Percentiles rank a stretch among this genome's conserved stretches.
These are phyloP conservation scores for Mycalesis mineus DNA, from an alignment of 2,888 invertebrate species.

Conservation along the genomic window DNA sequence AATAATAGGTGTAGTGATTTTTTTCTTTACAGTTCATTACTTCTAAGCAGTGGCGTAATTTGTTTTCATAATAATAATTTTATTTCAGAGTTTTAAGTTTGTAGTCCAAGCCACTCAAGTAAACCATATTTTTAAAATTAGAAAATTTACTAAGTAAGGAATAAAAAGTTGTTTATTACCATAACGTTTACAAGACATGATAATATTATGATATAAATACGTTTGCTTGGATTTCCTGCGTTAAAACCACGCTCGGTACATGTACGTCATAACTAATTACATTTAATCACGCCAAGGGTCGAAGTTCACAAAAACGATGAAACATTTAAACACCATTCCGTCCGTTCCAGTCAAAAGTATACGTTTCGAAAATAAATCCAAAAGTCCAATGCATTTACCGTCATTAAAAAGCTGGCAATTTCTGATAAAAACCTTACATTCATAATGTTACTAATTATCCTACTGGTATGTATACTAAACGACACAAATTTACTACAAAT, in stretches of 20 bases:
- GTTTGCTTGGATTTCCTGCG: not conserved
- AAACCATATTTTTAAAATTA: too few species aligned
- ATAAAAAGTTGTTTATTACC: not conserved
- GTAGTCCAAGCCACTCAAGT: too few species aligned
- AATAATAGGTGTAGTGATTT: too few species aligned
- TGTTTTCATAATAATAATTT: too few species aligned
- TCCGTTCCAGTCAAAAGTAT: constrained; percentile 12
- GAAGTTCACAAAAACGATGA: constrained; percentile 2
- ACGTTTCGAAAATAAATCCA: constrained; percentile 22
- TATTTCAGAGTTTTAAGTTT: too few species aligned
- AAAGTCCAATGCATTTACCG: constrained; percentile 25
- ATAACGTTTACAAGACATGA: not conserved
- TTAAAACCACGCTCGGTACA: not conserved
- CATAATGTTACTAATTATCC: constrained; percentile 65
- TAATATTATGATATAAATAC: not conserved
- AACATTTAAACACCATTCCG: constrained; percentile 4
- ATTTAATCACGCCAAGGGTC: constrained; percentile 15
- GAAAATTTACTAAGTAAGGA: too few species aligned
- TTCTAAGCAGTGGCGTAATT: too few species aligned
- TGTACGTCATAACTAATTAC: constrained; percentile 15
- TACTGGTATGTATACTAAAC: constrained; percentile 47
- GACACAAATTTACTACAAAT: not conserved
- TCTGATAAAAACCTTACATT: constrained; percentile 57
- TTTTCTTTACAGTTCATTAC: too few species aligned
- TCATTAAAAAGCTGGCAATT: constrained; percentile 41